Conservation (phyloP, 2,888 invertebrate species). For the Drosophila macrospina region DNA sequence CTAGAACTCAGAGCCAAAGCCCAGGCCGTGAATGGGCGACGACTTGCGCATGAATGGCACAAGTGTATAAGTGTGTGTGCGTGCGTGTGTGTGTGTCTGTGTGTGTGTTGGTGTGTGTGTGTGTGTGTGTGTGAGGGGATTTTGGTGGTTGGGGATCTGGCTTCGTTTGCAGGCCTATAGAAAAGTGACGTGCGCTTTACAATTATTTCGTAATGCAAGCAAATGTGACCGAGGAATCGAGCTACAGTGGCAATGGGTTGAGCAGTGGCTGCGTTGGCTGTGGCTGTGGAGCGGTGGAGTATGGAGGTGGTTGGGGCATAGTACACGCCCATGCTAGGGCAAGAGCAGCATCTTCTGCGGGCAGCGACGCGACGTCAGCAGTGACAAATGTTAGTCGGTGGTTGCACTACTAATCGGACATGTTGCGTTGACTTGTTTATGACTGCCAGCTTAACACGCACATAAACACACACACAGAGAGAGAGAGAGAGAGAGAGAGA, state of each 20-base stretch:
- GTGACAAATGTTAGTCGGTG: constrained; percentile 78
- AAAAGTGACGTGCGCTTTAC: constrained; percentile 80
- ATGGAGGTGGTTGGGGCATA: neutral
- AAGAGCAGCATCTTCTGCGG: constrained; percentile 39
- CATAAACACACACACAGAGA: constrained; percentile 34
- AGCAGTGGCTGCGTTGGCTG: constrained; percentile 3
- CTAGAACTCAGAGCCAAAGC: constrained; percentile 28
- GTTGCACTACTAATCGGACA: constrained; percentile 79
- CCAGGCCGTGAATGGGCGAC: constrained; percentile 70
- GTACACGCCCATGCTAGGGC: constrained; percentile 2
- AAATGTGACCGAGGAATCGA: constrained; percentile 71
- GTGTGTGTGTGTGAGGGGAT: constrained; percentile 13
- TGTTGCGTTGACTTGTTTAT: constrained; percentile 79
- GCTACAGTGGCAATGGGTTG: constrained; percentile 34
- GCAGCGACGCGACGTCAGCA: constrained; percentile 34
- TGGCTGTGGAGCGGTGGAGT: neutral
- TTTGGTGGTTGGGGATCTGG: constrained; percentile 31
- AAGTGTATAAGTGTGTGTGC: constrained; percentile 40
- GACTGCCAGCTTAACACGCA: constrained; percentile 74
- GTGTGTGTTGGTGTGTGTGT: constrained; percentile 2
- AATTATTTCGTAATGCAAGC: constrained; percentile 81
- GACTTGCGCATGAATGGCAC: constrained; percentile 78
- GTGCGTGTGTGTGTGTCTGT: constrained; percentile 8
- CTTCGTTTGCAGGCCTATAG: constrained; percentile 73
- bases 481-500: neutral